phyloP scores from a whole-genome alignment of 2,113 vertebrate genomes.

The Forbesichthys papilliferus region DNA sequence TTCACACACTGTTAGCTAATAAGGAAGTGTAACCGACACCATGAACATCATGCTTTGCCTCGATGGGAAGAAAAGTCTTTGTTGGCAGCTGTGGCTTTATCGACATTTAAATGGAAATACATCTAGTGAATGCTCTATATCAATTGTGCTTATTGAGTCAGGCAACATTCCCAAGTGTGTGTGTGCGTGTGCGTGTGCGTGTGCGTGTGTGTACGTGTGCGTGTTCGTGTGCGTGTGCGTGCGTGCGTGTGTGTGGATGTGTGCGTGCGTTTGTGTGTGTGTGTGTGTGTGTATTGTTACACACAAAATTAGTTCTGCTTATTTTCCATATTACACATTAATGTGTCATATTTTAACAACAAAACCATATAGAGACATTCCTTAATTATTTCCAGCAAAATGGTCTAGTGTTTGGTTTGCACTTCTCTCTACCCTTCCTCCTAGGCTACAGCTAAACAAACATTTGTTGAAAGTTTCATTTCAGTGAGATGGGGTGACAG shows the following conservation, averaged over 20 bases:
- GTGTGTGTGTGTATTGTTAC: conserved; percentile 33
- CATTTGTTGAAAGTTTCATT: too few species aligned
- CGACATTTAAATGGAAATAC: conserved; percentile 50
- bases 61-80: conserved; percentile 23
- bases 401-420: too few species aligned
- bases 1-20: background rate
- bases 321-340: too few species aligned
- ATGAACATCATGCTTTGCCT: background rate
- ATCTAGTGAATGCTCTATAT: conserved; percentile 11
- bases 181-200: background rate
- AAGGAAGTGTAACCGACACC: conserved; percentile 9
- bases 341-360: too few species aligned
- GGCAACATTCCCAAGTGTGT: background rate
- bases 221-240: background rate
- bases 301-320: too few species aligned
- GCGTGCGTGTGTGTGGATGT: background rate
- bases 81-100: conserved; percentile 46
- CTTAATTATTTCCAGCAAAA: too few species aligned
- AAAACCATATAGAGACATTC: too few species aligned
- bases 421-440: too few species aligned
- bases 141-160: background rate
- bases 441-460: too few species aligned
- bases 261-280: background rate
- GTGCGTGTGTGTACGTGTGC: conserved; percentile 35
- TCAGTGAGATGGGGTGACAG: too few species aligned